A percentile compares a stretch with the other conserved stretches of the same genome.
phyloP scores from a whole-genome alignment of 2,888 invertebrate species.

The Prosapia bicincta region DNA sequence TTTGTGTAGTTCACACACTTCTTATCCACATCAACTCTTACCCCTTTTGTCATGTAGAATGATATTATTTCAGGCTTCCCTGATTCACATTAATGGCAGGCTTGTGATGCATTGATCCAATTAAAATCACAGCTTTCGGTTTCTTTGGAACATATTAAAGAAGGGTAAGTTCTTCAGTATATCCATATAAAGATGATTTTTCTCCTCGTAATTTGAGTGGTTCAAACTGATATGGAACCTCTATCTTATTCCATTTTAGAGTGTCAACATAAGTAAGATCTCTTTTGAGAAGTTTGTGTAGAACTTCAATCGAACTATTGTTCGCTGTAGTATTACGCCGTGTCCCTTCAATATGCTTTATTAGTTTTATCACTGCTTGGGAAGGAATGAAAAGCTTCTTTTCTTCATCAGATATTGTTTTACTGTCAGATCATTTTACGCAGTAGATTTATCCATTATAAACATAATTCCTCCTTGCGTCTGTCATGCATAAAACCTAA shows the following conservation, averaged over 20 bases:
- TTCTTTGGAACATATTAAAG: too few relatives aligned
- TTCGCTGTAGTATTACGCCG: slow-evolving; percentile 41
- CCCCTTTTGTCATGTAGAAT: too few relatives aligned
- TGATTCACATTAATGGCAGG: too few relatives aligned
- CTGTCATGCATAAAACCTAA: slow-evolving; percentile 33
- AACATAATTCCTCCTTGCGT: not conserved
- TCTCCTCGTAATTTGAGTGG: not conserved
- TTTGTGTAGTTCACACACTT: too few relatives aligned
- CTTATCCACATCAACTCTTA: too few relatives aligned
- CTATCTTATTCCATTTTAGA: slow-evolving; percentile 20
- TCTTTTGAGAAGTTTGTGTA: too few relatives aligned
- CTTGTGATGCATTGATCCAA: slow-evolving; percentile 29
- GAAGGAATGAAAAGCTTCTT: too few relatives aligned
- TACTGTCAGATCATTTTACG: not conserved
- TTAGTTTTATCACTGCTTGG: not conserved
- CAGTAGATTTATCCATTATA: not conserved
- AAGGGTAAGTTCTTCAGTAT: too few relatives aligned
- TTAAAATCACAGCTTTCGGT: slow-evolving; percentile 22
- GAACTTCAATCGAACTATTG: slow-evolving; percentile 38
- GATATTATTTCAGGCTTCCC: too few relatives aligned
- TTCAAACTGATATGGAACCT: slow-evolving; percentile 18
- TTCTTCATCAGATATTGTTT: not conserved
- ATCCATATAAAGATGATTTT: slow-evolving; percentile 8
- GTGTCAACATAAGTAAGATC: too few relatives aligned
- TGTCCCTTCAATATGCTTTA: slow-evolving; percentile 36